These are phyloP conservation scores for Pogoniulus pusillus DNA, from an alignment of 2,797 vertebrate species.

Conservation along the genomic window DNA sequence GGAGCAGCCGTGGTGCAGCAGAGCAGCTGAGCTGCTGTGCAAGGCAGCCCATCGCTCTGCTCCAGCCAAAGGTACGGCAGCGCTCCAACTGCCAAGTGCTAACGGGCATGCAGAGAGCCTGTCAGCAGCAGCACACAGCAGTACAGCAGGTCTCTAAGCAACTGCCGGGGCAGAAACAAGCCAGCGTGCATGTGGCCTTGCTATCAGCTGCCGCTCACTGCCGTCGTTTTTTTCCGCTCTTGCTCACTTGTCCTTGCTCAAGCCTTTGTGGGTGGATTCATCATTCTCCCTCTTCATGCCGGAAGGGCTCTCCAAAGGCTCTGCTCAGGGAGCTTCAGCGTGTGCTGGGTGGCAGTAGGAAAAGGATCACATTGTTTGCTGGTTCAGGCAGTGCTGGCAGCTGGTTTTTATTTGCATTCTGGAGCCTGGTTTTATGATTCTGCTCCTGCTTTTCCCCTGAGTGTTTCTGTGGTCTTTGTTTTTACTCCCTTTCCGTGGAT, in stretches of 20 bases:
- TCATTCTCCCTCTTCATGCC: rapidly evolving
- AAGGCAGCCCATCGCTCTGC: not conserved
- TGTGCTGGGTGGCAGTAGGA: not conserved
- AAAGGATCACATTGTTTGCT: not conserved
- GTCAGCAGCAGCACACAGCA: not conserved
- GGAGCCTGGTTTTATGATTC: not conserved
- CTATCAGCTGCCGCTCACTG: not conserved
- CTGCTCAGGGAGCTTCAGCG: rapidly evolving
- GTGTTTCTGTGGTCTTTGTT: not conserved
- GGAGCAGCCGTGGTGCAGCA: rapidly evolving
- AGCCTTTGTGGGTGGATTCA: not conserved
- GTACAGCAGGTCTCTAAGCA: not conserved
- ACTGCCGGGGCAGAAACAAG: not conserved
- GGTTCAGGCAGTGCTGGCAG: not conserved
- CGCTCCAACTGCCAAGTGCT: not conserved
- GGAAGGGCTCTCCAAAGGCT: not conserved
- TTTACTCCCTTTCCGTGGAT: rapidly evolving
- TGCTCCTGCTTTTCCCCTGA: not conserved
- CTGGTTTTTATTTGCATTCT: not conserved
- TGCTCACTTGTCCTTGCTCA: not conserved
- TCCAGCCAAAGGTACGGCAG: not conserved
- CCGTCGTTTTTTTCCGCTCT: rapidly evolving
- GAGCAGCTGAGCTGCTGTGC: not conserved
- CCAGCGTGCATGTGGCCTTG: not conserved
- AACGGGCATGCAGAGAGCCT: rapidly evolving